A percentile compares a stretch with the other conserved stretches of the same genome.
Conservation (phyloP, 1,140 invertebrate genomes). For the Drosophila virilis region DNA sequence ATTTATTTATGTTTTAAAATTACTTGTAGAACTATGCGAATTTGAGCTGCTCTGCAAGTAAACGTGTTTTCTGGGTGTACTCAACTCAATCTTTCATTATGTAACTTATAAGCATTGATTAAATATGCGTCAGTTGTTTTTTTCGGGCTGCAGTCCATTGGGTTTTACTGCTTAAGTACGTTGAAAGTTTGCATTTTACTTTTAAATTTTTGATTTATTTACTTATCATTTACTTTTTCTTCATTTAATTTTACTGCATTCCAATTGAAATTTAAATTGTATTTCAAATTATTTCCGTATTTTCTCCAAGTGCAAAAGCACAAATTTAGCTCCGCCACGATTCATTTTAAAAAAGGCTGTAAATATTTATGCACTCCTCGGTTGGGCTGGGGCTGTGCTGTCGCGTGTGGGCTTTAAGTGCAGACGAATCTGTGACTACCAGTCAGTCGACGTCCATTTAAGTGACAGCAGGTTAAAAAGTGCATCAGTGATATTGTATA, state of each 20-base stretch:
- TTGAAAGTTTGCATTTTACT: no score
- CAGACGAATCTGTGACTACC: slow-evolving; percentile 33
- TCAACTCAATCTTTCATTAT: no score
- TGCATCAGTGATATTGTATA: slow-evolving; percentile 66
- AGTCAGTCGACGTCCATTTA: slow-evolving; percentile 40
- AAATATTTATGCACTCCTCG: slow-evolving; percentile 67
- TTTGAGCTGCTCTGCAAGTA: no score
- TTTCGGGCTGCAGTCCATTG: no score
- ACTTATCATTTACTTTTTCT: background rate
- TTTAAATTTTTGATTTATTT: background rate
- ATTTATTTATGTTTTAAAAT: no score
- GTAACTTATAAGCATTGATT: no score
- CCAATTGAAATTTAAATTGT: no score
- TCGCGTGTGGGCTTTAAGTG: slow-evolving; percentile 36
- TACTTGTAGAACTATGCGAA: no score
- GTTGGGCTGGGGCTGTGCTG: background rate
- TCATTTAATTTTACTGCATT: background rate
- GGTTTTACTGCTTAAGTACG: no score
- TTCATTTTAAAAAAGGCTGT: slow-evolving; percentile 74
- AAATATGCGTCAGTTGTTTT: no score
- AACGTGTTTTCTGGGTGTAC: no score
- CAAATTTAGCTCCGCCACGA: slow-evolving; percentile 42
- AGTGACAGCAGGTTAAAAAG: slow-evolving; percentile 56
- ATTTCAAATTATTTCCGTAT: background rate
- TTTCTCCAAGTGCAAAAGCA: slow-evolving; percentile 27